phyloP scores from a whole-genome alignment of 2,113 vertebrate genomes.

The Jacana jacana region DNA sequence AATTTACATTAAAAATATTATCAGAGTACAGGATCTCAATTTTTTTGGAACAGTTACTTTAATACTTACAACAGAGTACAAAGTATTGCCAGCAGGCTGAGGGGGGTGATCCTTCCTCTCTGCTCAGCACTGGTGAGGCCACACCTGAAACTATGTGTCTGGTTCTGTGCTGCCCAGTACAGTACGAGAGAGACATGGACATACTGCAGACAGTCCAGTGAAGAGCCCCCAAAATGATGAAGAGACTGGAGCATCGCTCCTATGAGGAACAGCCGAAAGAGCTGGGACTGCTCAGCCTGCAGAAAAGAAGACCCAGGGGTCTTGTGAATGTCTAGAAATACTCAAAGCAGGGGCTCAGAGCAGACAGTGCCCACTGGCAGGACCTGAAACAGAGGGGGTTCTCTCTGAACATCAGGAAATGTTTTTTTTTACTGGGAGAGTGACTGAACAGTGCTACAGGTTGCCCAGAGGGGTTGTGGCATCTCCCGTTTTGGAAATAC shows the following conservation, averaged over 20 bases:
- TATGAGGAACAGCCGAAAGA: neutral
- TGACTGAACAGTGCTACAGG: neutral
- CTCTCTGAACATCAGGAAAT: neutral
- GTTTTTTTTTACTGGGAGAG: neutral
- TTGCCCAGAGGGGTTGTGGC: neutral
- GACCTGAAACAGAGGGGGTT: neutral
- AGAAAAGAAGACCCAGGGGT: neutral
- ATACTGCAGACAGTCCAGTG: neutral
- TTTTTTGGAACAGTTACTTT: neutral
- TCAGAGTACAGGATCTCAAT: neutral
- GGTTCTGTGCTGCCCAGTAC: neutral
- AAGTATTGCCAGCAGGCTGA: neutral
- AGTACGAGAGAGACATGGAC: neutral
- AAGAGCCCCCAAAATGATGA: neutral
- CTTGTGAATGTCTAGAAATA: neutral
- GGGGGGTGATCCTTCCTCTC: neutral
- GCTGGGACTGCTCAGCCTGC: neutral
- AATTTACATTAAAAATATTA: neutral
- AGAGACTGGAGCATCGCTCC: neutral
- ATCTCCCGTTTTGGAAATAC: neutral
- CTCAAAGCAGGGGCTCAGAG: too few relatives aligned
- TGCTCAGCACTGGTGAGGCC: neutral
- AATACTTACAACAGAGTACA: neutral
- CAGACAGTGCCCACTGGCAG: neutral
- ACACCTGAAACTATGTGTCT: neutral